Conservation (phyloP, 2,888 invertebrate genomes). For the Nomada ruficornis region DNA sequence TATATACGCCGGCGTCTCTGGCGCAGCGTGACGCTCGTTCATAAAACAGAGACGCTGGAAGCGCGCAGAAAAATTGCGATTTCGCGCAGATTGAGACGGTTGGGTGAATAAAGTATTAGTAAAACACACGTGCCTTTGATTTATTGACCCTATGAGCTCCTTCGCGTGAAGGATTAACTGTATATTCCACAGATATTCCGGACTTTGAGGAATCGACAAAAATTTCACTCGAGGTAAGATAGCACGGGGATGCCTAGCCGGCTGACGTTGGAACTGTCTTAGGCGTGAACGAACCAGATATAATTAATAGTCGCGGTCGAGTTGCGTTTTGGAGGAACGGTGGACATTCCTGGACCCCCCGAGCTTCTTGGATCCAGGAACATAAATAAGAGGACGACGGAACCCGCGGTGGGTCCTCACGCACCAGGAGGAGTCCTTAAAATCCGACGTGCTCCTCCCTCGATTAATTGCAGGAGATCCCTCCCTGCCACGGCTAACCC, state of each 20-base stretch:
- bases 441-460: slow-evolving; percentile 71
- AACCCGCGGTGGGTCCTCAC: slow-evolving; percentile 68
- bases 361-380: slow-evolving; percentile 71
- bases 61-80: slow-evolving; percentile 27
- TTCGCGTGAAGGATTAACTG: not conserved
- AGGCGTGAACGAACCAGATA: slow-evolving; percentile 42
- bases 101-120: slow-evolving; percentile 42
- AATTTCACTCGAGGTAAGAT: not conserved
- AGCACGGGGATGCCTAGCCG: not conserved
- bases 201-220: not conserved
- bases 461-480: slow-evolving; percentile 69
- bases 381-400: slow-evolving; percentile 76
- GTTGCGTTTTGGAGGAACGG: slow-evolving; percentile 59
- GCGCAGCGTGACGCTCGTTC: slow-evolving; percentile 52
- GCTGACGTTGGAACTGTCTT: slow-evolving; percentile 7
- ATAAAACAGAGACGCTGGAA: slow-evolving; percentile 32
- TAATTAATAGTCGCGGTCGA: slow-evolving; percentile 75
- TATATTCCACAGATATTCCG: slow-evolving; percentile 13
- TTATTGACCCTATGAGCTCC: slow-evolving; percentile 6
- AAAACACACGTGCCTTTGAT: slow-evolving; percentile 13
- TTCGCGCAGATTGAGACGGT: slow-evolving; percentile 36
- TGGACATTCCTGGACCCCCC: slow-evolving; percentile 70
- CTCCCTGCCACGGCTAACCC: slow-evolving; percentile 59
- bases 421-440: slow-evolving; percentile 69
- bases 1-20: slow-evolving; percentile 19